These are phyloP conservation scores for Melanaphis sacchari DNA, from an alignment of 1,140 invertebrate species.

Conservation along the genomic window DNA sequence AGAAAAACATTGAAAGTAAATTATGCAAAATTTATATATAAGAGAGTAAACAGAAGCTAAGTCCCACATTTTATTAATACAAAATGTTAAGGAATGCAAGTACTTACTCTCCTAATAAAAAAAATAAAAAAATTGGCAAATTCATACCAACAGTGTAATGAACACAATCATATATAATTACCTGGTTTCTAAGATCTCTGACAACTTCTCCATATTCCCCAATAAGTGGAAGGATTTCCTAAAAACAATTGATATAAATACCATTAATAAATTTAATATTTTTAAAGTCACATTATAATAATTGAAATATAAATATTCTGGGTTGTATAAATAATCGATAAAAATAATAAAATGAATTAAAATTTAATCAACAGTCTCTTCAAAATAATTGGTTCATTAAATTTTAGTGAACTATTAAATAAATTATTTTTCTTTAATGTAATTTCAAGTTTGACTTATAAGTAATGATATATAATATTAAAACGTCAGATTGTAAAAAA, in stretches of 20 bases:
- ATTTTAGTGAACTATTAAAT: background rate
- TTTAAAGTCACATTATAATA: background rate
- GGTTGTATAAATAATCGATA: too few relatives aligned
- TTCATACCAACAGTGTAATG: background rate
- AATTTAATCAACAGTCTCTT: too few relatives aligned
- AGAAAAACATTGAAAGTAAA: too few relatives aligned
- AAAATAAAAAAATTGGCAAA: too few relatives aligned
- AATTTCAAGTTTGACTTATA: background rate
- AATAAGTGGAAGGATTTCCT: slow-evolving; percentile 99
- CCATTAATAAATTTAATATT: background rate
- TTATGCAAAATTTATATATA: background rate
- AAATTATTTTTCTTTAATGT: background rate
- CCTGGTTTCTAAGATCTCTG: slow-evolving; percentile 95
- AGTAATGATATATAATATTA: background rate
- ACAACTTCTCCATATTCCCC: slow-evolving; percentile 98
- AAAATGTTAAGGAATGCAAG: background rate
- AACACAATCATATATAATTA: slow-evolving; percentile 65
- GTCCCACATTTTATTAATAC: background rate
- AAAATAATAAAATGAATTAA: background rate
- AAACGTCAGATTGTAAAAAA: too few relatives aligned
- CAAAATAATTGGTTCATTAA: too few relatives aligned
- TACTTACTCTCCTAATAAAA: too few relatives aligned
- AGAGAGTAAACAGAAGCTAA: background rate
- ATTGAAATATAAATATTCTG: too few relatives aligned
- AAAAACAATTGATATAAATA: slow-evolving; percentile 65